These are phyloP conservation scores for Chondrilla cf. caribensis DNA, from an alignment of 37 sponge, comb jelly and placozoan species.

Conservation along the genomic window DNA sequence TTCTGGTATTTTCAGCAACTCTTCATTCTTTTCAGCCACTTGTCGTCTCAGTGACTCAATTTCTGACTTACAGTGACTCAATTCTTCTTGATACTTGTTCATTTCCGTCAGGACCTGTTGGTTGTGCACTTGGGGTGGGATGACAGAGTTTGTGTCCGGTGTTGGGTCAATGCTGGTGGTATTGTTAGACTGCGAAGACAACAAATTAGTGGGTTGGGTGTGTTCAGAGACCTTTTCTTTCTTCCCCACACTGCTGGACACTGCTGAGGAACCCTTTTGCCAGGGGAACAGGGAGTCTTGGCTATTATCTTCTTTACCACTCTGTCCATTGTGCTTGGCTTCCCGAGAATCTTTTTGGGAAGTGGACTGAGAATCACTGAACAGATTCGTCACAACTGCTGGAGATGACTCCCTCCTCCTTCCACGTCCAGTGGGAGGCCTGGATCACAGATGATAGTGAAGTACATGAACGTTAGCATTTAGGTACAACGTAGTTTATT, in stretches of 20 bases:
- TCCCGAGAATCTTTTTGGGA: neutral
- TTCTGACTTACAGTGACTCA: neutral
- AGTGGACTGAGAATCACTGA: neutral
- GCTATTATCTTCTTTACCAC: too few species aligned
- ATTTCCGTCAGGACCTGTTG: neutral
- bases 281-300: neutral
- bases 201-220: too few species aligned
- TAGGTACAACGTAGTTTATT: too few species aligned
- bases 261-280: neutral
- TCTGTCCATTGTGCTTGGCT: too few species aligned
- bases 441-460: neutral
- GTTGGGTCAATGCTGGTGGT: too few species aligned
- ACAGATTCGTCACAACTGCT: neutral
- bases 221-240: too few species aligned
- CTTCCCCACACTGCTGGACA: too few species aligned
- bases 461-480: neutral
- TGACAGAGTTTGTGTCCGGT: too few species aligned
- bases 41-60: neutral
- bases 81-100: neutral
- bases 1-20: neutral
- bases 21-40: neutral
- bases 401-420: constrained; percentile 17
- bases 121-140: neutral
- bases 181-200: too few species aligned
- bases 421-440: constrained; percentile 22